phyloP scores from a whole-genome alignment of 2,888 invertebrate genomes.

The Xanthostigma xanthostigma region DNA sequence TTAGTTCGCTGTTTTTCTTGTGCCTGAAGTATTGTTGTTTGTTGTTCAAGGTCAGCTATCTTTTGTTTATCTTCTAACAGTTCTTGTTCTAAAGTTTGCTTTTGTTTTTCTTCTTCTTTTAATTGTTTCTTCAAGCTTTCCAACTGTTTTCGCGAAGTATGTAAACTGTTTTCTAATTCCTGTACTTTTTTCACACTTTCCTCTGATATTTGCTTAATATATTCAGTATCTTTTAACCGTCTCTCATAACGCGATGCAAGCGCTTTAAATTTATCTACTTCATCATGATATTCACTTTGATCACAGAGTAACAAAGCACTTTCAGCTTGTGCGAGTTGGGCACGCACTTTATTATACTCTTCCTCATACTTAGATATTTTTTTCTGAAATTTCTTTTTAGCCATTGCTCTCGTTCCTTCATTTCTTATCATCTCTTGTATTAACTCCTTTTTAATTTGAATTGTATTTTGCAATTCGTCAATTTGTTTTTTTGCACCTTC shows the following conservation, averaged over 20 bases:
- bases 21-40: slow-evolving; percentile 34
- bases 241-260: slow-evolving; percentile 33
- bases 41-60: slow-evolving; percentile 30
- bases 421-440: slow-evolving; percentile 51
- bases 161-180: slow-evolving; percentile 56
- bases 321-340: slow-evolving; percentile 37
- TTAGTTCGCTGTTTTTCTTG: slow-evolving; percentile 40
- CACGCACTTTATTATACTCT: slow-evolving; percentile 41
- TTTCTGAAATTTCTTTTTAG: slow-evolving; percentile 44
- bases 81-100: slow-evolving; percentile 50
- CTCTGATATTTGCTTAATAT: slow-evolving; percentile 38
- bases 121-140: slow-evolving; percentile 59
- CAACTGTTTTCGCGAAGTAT: slow-evolving; percentile 59
- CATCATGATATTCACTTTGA: slow-evolving; percentile 25
- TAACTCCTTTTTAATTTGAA: slow-evolving; percentile 58
- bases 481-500: slow-evolving; percentile 52
- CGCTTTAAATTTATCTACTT: slow-evolving; percentile 27
- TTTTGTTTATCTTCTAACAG: slow-evolving; percentile 36
- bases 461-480: slow-evolving; percentile 50
- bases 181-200: slow-evolving; percentile 49
- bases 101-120: slow-evolving; percentile 57
- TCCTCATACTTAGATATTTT: slow-evolving; percentile 43
- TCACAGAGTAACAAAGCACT: slow-evolving; percentile 17
- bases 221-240: slow-evolving; percentile 33
- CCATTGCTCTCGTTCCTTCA: slow-evolving; percentile 37